phyloP scores from a whole-genome alignment of 2,888 invertebrate species.

The Uloborus plumipes region DNA sequence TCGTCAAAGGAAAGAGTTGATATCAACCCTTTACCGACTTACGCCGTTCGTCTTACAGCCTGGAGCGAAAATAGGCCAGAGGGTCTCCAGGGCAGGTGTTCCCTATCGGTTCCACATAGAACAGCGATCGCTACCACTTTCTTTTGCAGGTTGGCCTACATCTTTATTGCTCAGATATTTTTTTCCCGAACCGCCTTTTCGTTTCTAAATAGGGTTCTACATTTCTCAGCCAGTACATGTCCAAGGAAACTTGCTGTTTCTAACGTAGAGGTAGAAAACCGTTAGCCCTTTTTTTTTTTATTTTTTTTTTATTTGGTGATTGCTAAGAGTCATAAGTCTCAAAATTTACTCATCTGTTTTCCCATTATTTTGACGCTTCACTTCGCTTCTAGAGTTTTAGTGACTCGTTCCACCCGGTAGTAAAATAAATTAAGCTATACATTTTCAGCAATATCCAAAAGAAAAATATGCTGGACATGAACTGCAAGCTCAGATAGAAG shows the following conservation, averaged over 20 bases:
- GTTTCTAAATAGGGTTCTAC: too few relatives aligned
- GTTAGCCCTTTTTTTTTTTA: not conserved
- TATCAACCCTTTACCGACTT: conserved; percentile 43
- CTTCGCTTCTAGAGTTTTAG: not conserved
- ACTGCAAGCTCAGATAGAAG: too few relatives aligned
- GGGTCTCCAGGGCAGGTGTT: conserved; percentile 49
- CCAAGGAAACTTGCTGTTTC: not conserved
- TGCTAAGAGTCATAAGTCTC: too few relatives aligned
- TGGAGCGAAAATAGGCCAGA: conserved; percentile 50
- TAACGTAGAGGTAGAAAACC: not conserved
- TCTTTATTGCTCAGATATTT: too few relatives aligned
- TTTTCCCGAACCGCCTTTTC: too few relatives aligned
- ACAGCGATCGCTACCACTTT: conserved; percentile 26
- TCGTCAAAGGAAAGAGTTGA: too few relatives aligned
- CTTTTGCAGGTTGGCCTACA: too few relatives aligned
- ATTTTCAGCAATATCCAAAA: too few relatives aligned
- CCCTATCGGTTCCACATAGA: conserved; percentile 16
- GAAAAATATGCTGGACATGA: too few relatives aligned
- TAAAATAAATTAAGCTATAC: too few relatives aligned
- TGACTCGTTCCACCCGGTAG: too few relatives aligned
- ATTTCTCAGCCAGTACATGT: not conserved
- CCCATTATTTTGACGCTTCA: not conserved
- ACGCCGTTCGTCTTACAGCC: conserved; percentile 28
- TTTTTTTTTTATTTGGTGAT: too few relatives aligned
- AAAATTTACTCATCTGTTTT: not conserved